These are phyloP conservation scores for Drosophila villosipedis DNA, from an alignment of 2,888 invertebrate genomes.

Conservation along the genomic window DNA sequence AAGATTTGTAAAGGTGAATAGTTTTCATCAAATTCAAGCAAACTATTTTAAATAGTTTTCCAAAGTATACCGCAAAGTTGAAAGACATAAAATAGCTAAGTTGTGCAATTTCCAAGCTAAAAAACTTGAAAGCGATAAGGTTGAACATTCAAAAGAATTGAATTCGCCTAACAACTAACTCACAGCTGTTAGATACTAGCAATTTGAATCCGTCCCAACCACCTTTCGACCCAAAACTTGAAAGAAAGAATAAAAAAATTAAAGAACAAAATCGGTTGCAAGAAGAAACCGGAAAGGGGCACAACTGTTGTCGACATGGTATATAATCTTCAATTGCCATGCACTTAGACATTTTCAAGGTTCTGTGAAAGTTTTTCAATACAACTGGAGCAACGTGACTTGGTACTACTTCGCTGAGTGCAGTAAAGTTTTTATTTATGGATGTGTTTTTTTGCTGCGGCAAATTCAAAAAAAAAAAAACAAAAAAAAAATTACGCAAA, in stretches of 20 bases:
- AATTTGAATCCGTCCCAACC: slow-evolving; percentile 17
- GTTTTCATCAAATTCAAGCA: background rate
- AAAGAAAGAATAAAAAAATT: slow-evolving; percentile 1
- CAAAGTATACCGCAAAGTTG: background rate
- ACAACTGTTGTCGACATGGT: slow-evolving; percentile 22
- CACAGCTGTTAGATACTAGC: slow-evolving; percentile 32
- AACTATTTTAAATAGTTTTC: background rate
- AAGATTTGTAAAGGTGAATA: background rate
- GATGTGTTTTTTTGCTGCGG: slow-evolving; percentile 54
- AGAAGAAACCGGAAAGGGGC: slow-evolving; percentile 21
- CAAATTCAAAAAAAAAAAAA: background rate
- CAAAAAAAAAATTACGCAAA: slow-evolving; percentile 55
- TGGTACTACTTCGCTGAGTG: slow-evolving; percentile 30
- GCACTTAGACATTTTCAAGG: slow-evolving; percentile 56
- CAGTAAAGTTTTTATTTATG: slow-evolving; percentile 66
- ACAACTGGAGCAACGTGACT: slow-evolving; percentile 14
- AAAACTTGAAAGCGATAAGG: slow-evolving; percentile 18
- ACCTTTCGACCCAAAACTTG: slow-evolving; percentile 24
- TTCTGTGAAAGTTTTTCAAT: slow-evolving; percentile 29
- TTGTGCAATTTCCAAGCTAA: background rate
- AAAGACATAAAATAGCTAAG: slow-evolving; percentile 9
- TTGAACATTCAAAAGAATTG: slow-evolving; percentile 9
- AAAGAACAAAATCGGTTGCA: slow-evolving; percentile 27
- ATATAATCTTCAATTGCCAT: slow-evolving; percentile 55
- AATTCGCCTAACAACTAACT: slow-evolving; percentile 11